phyloP scores from a whole-genome alignment of 2,113 vertebrate species.

The Poecile atricapillus region DNA sequence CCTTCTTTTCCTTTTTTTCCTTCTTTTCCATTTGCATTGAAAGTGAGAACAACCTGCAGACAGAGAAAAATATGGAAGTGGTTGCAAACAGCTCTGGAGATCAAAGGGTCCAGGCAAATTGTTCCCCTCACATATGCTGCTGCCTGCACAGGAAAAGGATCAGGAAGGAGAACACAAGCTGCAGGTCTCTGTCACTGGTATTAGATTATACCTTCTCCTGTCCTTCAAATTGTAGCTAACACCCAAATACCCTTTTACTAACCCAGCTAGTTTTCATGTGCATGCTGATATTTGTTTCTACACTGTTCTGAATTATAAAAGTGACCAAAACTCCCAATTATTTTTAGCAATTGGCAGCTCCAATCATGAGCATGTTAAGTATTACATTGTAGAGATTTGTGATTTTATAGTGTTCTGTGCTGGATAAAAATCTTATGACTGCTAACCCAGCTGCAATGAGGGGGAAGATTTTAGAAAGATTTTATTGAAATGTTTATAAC shows the following conservation, averaged over 20 bases:
- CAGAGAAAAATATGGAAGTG: neutral
- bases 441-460: neutral
- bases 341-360: neutral
- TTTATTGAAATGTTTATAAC: neutral
- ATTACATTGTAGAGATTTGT: neutral
- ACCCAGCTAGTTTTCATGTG: neutral
- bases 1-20: no score
- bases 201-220: neutral
- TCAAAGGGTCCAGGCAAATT: neutral
- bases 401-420: neutral
- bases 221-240: neutral
- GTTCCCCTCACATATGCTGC: neutral
- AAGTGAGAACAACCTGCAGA: neutral
- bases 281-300: neutral
- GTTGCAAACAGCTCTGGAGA: neutral
- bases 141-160: neutral
- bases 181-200: neutral
- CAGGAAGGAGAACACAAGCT: neutral
- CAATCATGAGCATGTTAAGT: neutral
- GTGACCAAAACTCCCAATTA: neutral
- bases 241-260: neutral
- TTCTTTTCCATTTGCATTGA: neutral
- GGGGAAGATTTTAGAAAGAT: neutral
- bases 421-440: neutral
- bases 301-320: neutral